Percentiles rank a stretch among this genome's conserved stretches.
These are phyloP conservation scores for Orientallactaga sibirica DNA, from an alignment of 2,797 vertebrate genomes.

Conservation along the genomic window DNA sequence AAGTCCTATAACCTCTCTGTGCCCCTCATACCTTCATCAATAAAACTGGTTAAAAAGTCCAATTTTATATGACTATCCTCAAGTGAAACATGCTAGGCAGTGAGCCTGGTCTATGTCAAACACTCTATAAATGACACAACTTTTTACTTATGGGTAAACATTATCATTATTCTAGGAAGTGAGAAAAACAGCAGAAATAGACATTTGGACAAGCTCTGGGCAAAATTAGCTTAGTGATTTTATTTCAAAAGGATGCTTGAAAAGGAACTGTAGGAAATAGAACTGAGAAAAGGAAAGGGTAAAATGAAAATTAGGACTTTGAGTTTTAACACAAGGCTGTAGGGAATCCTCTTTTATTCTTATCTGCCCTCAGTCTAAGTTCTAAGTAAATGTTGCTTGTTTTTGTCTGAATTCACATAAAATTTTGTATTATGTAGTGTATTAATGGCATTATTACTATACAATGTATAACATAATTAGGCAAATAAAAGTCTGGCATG, in stretches of 20 bases:
- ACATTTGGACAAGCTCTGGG: conserved; percentile 42
- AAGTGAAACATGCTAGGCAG: not conserved
- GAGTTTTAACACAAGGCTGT: not conserved
- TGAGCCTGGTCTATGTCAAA: not conserved
- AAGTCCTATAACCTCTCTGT: not conserved
- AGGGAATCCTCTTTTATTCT: not conserved
- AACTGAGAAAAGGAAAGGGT: not conserved
- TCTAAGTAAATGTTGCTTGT: not conserved
- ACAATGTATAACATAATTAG: not conserved
- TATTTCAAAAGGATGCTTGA: conserved; percentile 33
- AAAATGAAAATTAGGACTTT: conserved; percentile 30
- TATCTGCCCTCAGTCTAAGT: not conserved
- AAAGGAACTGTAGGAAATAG: not conserved
- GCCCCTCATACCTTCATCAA: not conserved
- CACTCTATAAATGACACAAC: not conserved
- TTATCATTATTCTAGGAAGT: not conserved
- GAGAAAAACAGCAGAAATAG: conserved; percentile 14
- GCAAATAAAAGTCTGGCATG: not conserved
- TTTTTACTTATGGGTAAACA: not conserved
- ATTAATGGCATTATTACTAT: not conserved
- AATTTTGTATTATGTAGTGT: not conserved
- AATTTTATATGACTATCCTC: not conserved
- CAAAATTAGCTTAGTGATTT: conserved; percentile 34
- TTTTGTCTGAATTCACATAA: not conserved
- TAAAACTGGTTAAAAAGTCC: not conserved